Evolutionary conservation across 2,113 vertebrate species (phyloP), one percentile per base, ranked within the genome.

Genomic region (Rhinogobius similis): DNA sequence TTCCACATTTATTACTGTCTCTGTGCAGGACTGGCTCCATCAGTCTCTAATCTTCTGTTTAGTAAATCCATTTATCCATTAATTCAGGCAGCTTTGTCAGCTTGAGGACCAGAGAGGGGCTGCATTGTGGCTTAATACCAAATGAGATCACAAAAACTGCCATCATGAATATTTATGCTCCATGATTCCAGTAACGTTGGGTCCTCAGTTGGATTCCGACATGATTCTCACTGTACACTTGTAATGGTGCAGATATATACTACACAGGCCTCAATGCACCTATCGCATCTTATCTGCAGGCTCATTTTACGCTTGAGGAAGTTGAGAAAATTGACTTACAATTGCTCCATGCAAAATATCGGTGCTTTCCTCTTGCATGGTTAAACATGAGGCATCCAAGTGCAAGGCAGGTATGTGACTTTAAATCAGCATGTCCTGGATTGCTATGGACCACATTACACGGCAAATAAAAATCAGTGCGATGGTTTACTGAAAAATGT

Each of bases 251-350:
- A 78, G 84, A 87, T 84, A 87, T 73, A 87, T 74, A 87, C 78
- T 62, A 85, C 77, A 79, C 75, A 77, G 73, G 79, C 66, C 68
- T 80, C 72, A 62, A 84, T 79, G 81, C 72, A 81, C 77, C 70
- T 80, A 18, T 79, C 55, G 65, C 78, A 81, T 91, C 85, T 89
- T 91, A 92, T 92, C 88, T 84, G 27, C 29, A 72, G 82, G 75
- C 82, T 90, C 85, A 93, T 93, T 93, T 94, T 93, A 82, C 68
- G 82, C 90, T 84, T 90, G 90, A 83, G 59, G 73, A 86, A 79
- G 75, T 85, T 78, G 55, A 70, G 88, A 83, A 91, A 93, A 93
- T 92, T 91, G 90, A 89, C 86, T 92, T 79, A 70, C 80, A 82
- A 87, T 87, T 88, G 83, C 83, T 87, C 79, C 75, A 91, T 90